A percentile compares a stretch with the other conserved stretches of the same genome.
Conservation (phyloP, 2,797 vertebrate genomes). For the Hyperoplus lanceolatus region DNA sequence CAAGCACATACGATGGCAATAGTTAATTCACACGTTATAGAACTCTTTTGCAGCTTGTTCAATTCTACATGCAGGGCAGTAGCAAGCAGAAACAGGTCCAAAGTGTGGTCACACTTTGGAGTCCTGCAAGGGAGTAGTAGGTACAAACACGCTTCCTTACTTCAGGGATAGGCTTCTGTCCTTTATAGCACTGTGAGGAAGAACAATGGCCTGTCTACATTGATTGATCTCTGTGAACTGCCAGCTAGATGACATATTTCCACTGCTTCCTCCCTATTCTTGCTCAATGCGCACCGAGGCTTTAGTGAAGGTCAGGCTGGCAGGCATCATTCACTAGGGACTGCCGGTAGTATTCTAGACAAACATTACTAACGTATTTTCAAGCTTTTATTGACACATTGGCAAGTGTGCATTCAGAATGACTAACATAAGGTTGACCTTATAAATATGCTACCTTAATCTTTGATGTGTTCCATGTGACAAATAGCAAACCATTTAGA, state of each 20-base stretch:
- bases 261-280: conserved; percentile 43
- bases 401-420: background rate
- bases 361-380: conserved; percentile 19
- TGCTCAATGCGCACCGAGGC: conserved; percentile 44
- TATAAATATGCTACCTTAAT: background rate
- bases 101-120: too few relatives aligned
- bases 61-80: too few relatives aligned
- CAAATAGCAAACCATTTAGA: too few relatives aligned
- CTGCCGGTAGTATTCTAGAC: conserved; percentile 27
- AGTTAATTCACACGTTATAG: too few relatives aligned
- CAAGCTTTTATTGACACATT: conserved; percentile 18
- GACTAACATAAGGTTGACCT: background rate
- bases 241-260: conserved; percentile 70
- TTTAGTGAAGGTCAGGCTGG: conserved; percentile 71
- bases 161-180: conserved; percentile 66
- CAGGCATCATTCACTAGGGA: conserved; percentile 59
- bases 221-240: conserved; percentile 75
- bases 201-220: conserved; percentile 75
- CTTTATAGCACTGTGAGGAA: conserved; percentile 63
- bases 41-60: too few relatives aligned
- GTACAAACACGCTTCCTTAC: conserved; percentile 40
- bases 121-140: too few relatives aligned
- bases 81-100: too few relatives aligned
- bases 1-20: too few relatives aligned
- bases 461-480: background rate